A percentile compares a stretch with the other conserved stretches of the same genome.
These are phyloP conservation scores for Neoascia interrupta DNA, from an alignment of 2,888 invertebrate species.

Conservation along the genomic window DNA sequence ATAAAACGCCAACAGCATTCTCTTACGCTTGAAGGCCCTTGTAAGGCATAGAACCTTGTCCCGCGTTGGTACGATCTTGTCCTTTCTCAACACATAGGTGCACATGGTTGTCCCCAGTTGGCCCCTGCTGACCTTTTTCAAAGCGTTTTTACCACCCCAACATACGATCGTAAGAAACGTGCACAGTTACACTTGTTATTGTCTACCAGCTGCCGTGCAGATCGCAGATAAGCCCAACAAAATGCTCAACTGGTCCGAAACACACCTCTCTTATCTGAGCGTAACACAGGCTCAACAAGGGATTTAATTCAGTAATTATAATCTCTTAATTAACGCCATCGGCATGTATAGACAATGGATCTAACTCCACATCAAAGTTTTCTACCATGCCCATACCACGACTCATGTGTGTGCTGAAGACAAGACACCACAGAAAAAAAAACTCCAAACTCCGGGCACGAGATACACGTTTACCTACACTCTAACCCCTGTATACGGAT, in stretches of 20 bases:
- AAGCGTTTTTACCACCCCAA: neutral
- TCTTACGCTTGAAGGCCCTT: too few species aligned
- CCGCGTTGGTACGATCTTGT: too few species aligned
- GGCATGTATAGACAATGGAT: conserved; percentile 66
- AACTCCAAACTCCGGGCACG: neutral
- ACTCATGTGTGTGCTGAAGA: neutral
- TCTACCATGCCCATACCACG: neutral
- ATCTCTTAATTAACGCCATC: conserved; percentile 70
- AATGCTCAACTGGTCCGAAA: conserved; percentile 48
- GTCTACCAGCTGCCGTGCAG: conserved; percentile 53
- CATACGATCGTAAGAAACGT: conserved; percentile 33
- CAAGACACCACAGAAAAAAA: conserved; percentile 9
- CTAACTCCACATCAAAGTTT: conserved; percentile 35
- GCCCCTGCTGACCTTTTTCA: too few species aligned
- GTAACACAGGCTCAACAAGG: conserved; percentile 43
- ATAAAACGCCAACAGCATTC: too few species aligned
- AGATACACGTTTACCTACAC: neutral
- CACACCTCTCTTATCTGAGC: conserved; percentile 64
- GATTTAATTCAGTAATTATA: conserved; percentile 63
- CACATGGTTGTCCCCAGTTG: too few species aligned
- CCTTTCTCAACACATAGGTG: too few species aligned
- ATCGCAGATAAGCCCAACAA: conserved; percentile 54
- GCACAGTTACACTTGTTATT: conserved; percentile 56
- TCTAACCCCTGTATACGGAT: conserved; percentile 21
- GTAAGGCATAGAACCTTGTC: too few species aligned